phyloP scores from a whole-genome alignment of 2,888 invertebrate species.

The Siphlonurus alternatus region DNA sequence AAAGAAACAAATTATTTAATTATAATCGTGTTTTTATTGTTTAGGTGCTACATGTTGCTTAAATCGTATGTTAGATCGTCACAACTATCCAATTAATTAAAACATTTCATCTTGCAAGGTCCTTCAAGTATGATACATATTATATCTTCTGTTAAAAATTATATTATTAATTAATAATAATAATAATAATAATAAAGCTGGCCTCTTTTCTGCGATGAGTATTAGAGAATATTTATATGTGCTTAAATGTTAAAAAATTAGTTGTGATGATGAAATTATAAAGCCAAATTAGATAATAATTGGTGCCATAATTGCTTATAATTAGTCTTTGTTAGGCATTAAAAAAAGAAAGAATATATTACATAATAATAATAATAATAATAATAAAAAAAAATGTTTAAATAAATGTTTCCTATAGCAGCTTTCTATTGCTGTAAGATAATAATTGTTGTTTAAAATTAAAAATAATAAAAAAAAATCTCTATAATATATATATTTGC shows the following conservation, averaged over 20 bases:
- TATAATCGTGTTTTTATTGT: not conserved
- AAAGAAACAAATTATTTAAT: not conserved
- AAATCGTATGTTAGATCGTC: not conserved
- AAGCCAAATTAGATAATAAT: not conserved
- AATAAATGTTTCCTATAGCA: not conserved
- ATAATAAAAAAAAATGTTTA: not conserved
- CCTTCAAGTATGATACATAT: not conserved
- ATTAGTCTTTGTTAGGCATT: not conserved
- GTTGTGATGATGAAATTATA: not conserved
- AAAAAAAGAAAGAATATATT: not conserved
- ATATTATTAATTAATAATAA: not conserved
- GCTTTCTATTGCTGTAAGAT: not conserved
- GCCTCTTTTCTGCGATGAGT: not conserved
- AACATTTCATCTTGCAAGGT: not conserved
- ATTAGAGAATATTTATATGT: not conserved
- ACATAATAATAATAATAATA: not conserved
- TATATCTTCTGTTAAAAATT: not conserved
- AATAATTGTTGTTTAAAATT: not conserved
- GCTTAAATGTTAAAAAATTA: not conserved
- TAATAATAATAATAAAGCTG: not conserved
- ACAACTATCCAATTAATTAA: not conserved
- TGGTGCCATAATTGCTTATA: not conserved
- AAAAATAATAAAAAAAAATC: not conserved
- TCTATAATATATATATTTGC: slow-evolving; percentile 1
- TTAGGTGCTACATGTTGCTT: not conserved